Conservation (phyloP, 37 sponge, comb jelly and placozoan genomes). For the Tethya wilhelma region DNA sequence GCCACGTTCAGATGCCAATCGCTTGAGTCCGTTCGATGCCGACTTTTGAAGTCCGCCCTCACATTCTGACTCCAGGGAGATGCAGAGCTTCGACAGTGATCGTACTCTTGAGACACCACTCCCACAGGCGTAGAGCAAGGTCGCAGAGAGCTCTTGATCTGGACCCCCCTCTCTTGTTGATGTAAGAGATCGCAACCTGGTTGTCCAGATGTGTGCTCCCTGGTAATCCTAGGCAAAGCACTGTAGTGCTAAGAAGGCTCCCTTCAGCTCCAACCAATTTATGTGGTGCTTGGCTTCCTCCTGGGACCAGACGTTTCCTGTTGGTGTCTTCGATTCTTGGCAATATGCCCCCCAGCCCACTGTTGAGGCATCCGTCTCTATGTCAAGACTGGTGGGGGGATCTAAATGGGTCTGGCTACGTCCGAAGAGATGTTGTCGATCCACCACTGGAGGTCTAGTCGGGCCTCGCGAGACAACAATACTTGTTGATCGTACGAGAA, state of each 20-base stretch:
- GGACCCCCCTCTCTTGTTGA: conserved; percentile 47
- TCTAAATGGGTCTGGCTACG: neutral
- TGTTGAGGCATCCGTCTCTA: conserved; percentile 43
- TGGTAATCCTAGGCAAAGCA: neutral
- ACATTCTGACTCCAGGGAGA: conserved; percentile 18
- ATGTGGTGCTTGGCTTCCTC: conserved; percentile 29
- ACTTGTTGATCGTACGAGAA: neutral
- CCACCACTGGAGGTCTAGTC: conserved; percentile 33
- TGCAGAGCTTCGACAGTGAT: conserved; percentile 24
- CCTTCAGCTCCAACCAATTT: conserved; percentile 48
- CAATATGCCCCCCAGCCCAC: conserved; percentile 46
- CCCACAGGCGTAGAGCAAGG: conserved; percentile 37
- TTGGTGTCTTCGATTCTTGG: neutral
- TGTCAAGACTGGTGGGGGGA: neutral
- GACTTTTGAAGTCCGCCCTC: conserved; percentile 22
- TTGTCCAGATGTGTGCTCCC: conserved; percentile 8
- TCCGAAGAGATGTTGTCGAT: neutral
- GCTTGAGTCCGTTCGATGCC: neutral
- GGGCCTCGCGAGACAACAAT: neutral
- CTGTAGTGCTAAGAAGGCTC: conserved; percentile 30
- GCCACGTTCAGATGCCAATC: neutral
- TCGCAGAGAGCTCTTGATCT: conserved; percentile 1
- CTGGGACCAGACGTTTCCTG: conserved; percentile 43
- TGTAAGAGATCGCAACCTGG: conserved; percentile 16
- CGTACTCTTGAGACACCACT: conserved; percentile 40